These are phyloP conservation scores for Dynastes grantii DNA, from an alignment of 2,888 invertebrate species.

Conservation along the genomic window DNA sequence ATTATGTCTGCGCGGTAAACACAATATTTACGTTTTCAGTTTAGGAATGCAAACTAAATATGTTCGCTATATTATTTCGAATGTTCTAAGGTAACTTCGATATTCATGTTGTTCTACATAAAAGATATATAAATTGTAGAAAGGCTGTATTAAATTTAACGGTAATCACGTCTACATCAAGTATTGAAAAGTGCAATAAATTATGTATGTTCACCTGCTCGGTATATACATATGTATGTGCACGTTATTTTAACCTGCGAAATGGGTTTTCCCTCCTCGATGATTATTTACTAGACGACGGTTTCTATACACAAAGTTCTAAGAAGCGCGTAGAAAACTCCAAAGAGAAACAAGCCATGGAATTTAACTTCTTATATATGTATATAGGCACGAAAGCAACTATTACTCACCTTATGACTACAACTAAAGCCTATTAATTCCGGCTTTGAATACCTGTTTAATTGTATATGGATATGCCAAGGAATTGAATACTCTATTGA, in stretches of 20 bases:
- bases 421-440: constrained; percentile 2
- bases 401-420: constrained; percentile 19
- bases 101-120: not conserved
- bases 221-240: not conserved
- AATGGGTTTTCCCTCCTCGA: constrained; percentile 25
- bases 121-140: not conserved
- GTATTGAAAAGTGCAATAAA: too few species aligned
- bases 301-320: not conserved
- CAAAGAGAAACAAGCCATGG: not conserved
- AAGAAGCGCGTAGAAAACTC: constrained; percentile 3
- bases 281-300: not conserved
- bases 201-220: too few species aligned
- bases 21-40: too few species aligned
- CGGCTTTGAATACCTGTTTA: constrained; percentile 8
- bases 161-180: too few species aligned
- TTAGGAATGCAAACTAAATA: too few species aligned
- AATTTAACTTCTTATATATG: constrained; percentile 15
- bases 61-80: too few species aligned
- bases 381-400: not conserved
- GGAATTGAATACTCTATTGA: too few species aligned
- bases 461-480: too few species aligned
- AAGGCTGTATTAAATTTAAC: not conserved
- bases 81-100: too few species aligned
- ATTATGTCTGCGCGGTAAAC: too few species aligned
- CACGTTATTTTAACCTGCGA: not conserved